Base-by-base conservation (phyloP, 2,888 invertebrate genomes). In the Allacma fusca region DNA sequence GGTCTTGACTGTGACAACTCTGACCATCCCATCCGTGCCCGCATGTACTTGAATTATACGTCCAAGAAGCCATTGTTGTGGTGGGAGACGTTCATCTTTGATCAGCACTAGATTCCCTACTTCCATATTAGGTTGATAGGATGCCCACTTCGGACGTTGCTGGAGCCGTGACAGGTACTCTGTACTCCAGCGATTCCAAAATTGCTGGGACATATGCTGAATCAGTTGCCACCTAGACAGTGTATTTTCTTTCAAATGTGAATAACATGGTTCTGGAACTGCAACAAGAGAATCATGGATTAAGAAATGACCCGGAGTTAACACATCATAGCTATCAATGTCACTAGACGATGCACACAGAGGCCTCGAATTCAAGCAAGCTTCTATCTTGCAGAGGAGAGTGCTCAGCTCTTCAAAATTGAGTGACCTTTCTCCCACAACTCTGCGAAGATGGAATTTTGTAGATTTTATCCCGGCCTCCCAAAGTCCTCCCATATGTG, bases 71-170 rank as follows among this genome's bases (percentile, higher is more conserved):
- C 86, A 86, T 34, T 84, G 78, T n/a, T 21, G 23, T 13, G 59
- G 59, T 21, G 59, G 59, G 19, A 59, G 59, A 13, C 59, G 7
- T 59, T 84, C 80, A 59, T 86, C 85, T 62, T 85, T 85, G 7
- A 86, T 43, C 5, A 86, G 64, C 0, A 86, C 86, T 21, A 86
- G 19, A 2, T 82, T 79, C 5, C 84, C 85, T 0, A 82, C 40
- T 57, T 84, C 62, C 13, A 86, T n/a, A 21, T 77, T 77, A 1
- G 29, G 65, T 12, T 72, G 16, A 1, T 21, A 16, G 1, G 9
- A 9, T 0, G 29, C 50, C 85, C 85, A 85, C 73, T 85, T 85
- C 1, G 79, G 70, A n/a, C 85, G 69, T 57, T 84, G 84, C 64
- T n/a, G n/a, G n/a, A n/a, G n/a, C n/a, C n/a, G n/a, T n/a, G n/a